A percentile compares a stretch with the other conserved stretches of the same genome.
phyloP scores from a whole-genome alignment of 2,888 invertebrate genomes.

The Orthonychiurus folsomi region DNA sequence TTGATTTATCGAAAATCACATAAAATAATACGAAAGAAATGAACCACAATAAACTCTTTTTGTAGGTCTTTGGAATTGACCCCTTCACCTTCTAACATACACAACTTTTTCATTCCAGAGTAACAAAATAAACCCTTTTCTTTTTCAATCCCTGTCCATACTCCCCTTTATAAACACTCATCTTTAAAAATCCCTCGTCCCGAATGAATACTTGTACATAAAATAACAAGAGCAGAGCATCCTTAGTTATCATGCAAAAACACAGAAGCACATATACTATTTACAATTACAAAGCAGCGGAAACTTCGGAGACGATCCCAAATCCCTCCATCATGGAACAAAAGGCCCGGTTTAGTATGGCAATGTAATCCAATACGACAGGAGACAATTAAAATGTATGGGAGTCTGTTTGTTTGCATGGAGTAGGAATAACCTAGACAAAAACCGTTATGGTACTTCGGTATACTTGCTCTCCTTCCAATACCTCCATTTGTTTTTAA shows the following conservation, averaged over 20 bases:
- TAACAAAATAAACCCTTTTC: constrained; percentile 2
- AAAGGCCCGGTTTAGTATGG: not conserved
- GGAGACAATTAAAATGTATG: not conserved
- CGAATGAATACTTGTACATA: not conserved
- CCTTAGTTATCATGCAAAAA: not conserved
- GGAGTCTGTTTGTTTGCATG: not conserved
- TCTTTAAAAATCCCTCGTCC: not conserved
- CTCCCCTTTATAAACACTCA: not conserved
- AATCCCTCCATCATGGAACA: not conserved
- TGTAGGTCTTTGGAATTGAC: constrained; percentile 8
- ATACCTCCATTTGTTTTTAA: not conserved
- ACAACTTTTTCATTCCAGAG: not conserved
- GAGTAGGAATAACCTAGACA: not conserved
- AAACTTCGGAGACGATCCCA: too few species aligned
- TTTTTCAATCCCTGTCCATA: too few species aligned
- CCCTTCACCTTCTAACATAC: not conserved
- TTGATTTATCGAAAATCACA: not conserved
- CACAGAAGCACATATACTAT: too few species aligned
- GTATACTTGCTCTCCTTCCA: not conserved
- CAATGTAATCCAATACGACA: not conserved
- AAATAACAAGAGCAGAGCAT: not conserved
- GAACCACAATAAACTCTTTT: constrained; percentile 22
- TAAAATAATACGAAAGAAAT: constrained; percentile 15
- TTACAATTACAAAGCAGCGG: not conserved
- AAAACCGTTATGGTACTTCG: not conserved